Base-by-base conservation (phyloP, 1,140 invertebrate species). In the Trichonephila clavata region DNA sequence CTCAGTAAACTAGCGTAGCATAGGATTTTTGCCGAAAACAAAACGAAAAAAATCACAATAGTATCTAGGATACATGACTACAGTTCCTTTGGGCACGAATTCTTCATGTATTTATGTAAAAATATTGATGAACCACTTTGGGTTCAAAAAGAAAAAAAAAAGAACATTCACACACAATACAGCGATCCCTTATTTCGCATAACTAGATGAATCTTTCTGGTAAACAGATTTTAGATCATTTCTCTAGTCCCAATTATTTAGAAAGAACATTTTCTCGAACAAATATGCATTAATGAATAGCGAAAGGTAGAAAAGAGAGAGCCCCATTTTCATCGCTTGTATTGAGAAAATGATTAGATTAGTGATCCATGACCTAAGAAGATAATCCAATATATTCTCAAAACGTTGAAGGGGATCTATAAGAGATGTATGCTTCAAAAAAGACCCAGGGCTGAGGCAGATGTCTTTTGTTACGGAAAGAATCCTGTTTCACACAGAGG, bases 281-380 rank as follows among this genome's bases (percentile, higher is more conserved):
- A 32, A 77, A 18, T 77, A 39, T 77, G 71, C 27, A 77, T 77
- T 77, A 77, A 77, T 77, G 71, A 77, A 77, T 77, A 77, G 32
- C 32, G 71, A 77, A 77, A 68, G 10, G n/a, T n/a, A 68, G 65
- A 13, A 68, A 77, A 77, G 27, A 77, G 71, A 77, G 71, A 77
- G 32, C 24, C 71, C 71, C 71, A 77, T 77, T 77, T 77, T 77
- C 71, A 77, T 77, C 71, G 71, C 71, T 39, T 32, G 27, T 18
- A 77, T 77, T 77, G 71, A 77, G 32, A 16, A 77, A 77, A 77
- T 77, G 71, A 77, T 77, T 77, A 24, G 71, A 77, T 77, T 77
- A 77, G 71, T 77, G 24, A 77, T 27, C 71, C 71, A 77, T 77
- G 71, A 77, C 32, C 71, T 77, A 77, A 77, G 71, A 39, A 77